phyloP scores from a whole-genome alignment of 2,797 vertebrate species.

The Aselliscus stoliczkanus region DNA sequence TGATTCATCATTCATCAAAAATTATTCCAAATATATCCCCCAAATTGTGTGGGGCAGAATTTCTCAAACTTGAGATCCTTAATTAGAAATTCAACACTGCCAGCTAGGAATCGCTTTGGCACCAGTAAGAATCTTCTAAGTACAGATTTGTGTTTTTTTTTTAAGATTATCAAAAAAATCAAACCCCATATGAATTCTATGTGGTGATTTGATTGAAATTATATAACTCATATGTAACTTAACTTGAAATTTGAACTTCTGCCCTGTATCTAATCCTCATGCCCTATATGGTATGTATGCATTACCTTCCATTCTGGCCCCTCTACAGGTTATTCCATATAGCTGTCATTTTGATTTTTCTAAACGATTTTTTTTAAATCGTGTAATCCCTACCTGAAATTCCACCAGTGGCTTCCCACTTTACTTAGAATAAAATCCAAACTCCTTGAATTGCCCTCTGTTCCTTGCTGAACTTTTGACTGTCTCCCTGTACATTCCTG shows the following conservation, averaged over 20 bases:
- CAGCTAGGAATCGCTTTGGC: not conserved
- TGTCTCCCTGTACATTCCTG: not conserved
- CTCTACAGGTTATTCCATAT: not conserved
- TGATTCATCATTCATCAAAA: not conserved
- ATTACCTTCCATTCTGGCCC: not conserved
- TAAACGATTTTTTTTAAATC: not conserved
- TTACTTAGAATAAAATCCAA: conserved; percentile 25
- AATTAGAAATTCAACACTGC: not conserved
- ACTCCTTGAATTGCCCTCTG: not conserved
- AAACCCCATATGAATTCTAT: not conserved
- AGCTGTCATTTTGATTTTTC: not conserved
- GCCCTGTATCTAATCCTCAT: not conserved
- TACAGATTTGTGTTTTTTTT: conserved; percentile 18
- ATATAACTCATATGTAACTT: not conserved
- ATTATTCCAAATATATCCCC: not conserved
- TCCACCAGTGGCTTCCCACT: not conserved
- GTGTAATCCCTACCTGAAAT: not conserved
- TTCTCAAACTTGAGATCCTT: not conserved
- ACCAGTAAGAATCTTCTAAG: not conserved
- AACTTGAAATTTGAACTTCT: not conserved
- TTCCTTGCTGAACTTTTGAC: not conserved
- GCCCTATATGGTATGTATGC: too few species aligned
- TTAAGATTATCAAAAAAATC: not conserved
- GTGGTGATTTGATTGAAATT: conserved; percentile 16
- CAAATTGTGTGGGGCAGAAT: not conserved